These are phyloP conservation scores for Cettia cetti DNA, from an alignment of 2,113 vertebrate genomes.

Conservation along the genomic window DNA sequence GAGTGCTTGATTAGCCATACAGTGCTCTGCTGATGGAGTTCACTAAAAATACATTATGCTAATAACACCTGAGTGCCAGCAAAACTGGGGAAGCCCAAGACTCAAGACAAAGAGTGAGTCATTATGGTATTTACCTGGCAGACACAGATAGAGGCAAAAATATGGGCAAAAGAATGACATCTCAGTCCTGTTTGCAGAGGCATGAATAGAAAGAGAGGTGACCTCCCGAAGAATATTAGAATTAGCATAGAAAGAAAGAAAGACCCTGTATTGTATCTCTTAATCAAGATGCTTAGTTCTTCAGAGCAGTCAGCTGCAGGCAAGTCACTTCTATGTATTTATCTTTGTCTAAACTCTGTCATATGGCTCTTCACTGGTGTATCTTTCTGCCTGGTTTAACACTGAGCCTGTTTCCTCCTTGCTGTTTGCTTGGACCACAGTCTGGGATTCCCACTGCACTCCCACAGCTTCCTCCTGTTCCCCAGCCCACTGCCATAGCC, in stretches of 20 bases:
- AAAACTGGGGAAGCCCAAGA: slow-evolving; percentile 11
- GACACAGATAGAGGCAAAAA: neutral
- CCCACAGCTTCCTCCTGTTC: neutral
- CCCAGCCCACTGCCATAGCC: neutral
- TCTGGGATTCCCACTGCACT: rapidly evolving
- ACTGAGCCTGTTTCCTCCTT: rapidly evolving
- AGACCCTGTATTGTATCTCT: rapidly evolving
- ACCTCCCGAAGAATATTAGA: neutral
- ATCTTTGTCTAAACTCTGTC: neutral
- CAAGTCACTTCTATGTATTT: neutral
- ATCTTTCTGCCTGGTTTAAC: neutral
- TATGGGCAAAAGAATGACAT: neutral
- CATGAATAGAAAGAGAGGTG: neutral
- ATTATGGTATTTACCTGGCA: slow-evolving; percentile 31
- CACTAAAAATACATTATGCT: slow-evolving; percentile 66
- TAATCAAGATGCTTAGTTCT: neutral
- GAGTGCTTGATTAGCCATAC: slow-evolving; percentile 52
- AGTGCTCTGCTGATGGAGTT: slow-evolving; percentile 59
- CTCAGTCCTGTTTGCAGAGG: neutral
- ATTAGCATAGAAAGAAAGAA: neutral
- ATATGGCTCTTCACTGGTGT: neutral
- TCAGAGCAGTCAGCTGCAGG: neutral
- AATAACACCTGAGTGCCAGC: slow-evolving; percentile 36
- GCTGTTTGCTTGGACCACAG: rapidly evolving
- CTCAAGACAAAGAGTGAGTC: slow-evolving; percentile 8